Conservation (phyloP, 2,113 vertebrate species). For the Speoplatyrhinus poulsoni region DNA sequence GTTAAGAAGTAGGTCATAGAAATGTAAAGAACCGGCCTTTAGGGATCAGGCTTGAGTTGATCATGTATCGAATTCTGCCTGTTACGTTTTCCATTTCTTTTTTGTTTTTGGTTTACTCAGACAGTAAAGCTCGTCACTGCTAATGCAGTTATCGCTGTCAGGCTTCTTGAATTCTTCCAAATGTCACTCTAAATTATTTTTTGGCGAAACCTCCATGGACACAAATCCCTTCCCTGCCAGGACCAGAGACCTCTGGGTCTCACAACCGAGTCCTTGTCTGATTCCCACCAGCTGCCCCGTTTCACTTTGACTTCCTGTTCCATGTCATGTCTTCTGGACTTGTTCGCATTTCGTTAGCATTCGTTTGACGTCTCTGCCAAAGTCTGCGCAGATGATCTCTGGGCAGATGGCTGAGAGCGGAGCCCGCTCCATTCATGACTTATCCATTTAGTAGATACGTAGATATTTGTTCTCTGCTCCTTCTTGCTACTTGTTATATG, state of each 20-base stretch:
- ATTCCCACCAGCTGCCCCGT: slow-evolving; percentile 3
- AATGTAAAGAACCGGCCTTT: no score
- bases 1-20: no score
- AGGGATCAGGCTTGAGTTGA: no score
- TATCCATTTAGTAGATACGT: no score
- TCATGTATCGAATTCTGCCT: no score
- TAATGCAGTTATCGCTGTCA: background rate
- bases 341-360: background rate
- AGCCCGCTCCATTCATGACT: background rate
- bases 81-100: no score
- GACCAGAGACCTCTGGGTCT: slow-evolving; percentile 5
- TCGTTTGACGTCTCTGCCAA: slow-evolving; percentile 12
- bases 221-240: background rate
- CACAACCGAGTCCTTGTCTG: slow-evolving; percentile 12
- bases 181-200: background rate
- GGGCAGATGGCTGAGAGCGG: background rate
- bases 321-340: slow-evolving; percentile 5
- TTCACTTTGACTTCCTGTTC: slow-evolving; percentile 4
- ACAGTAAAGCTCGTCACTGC: slow-evolving; percentile 6
- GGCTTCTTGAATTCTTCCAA: slow-evolving; percentile 1
- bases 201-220: slow-evolving; percentile 12
- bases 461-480: no score
- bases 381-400: background rate
- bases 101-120: background rate
- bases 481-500: background rate